phyloP scores from a whole-genome alignment of 1,140 invertebrate genomes.

The Brachionus koreanus region DNA sequence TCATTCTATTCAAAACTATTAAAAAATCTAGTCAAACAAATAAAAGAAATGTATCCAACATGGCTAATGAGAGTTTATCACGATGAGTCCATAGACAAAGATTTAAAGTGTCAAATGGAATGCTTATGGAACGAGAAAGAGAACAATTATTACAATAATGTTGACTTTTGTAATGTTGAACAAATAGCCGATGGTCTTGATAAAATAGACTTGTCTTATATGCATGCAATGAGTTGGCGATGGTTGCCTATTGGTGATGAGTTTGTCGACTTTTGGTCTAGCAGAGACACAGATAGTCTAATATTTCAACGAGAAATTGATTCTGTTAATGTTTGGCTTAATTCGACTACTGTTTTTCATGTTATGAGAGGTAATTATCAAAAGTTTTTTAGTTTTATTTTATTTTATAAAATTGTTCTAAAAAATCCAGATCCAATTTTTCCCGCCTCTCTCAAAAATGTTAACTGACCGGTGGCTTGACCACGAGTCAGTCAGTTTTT shows the following conservation, averaged over 20 bases:
- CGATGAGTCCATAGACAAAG: neutral
- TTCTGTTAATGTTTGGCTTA: constrained; percentile 7
- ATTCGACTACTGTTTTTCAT: constrained; percentile 25
- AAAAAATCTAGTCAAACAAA: neutral
- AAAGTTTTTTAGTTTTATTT: no score
- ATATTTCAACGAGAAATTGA: constrained; percentile 37
- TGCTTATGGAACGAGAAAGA: neutral
- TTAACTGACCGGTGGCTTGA: no score
- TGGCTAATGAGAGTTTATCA: constrained; percentile 35
- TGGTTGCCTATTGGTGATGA: constrained; percentile 18
- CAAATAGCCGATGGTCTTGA: neutral
- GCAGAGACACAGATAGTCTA: neutral
- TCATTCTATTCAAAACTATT: neutral
- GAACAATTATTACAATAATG: neutral
- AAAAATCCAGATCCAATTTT: no score
- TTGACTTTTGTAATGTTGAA: constrained; percentile 43
- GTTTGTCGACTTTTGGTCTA: constrained; percentile 18
- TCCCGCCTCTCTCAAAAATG: no score
- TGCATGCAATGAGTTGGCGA: constrained; percentile 35
- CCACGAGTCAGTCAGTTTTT: no score
- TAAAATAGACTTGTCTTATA: neutral
- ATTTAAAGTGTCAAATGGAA: constrained; percentile 13
- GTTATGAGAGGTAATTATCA: constrained; percentile 17
- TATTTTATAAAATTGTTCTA: no score
- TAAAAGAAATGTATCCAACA: constrained; percentile 20